phyloP scores from a whole-genome alignment of 1,140 invertebrate genomes.

The Aphelenchoides fujianensis region DNA sequence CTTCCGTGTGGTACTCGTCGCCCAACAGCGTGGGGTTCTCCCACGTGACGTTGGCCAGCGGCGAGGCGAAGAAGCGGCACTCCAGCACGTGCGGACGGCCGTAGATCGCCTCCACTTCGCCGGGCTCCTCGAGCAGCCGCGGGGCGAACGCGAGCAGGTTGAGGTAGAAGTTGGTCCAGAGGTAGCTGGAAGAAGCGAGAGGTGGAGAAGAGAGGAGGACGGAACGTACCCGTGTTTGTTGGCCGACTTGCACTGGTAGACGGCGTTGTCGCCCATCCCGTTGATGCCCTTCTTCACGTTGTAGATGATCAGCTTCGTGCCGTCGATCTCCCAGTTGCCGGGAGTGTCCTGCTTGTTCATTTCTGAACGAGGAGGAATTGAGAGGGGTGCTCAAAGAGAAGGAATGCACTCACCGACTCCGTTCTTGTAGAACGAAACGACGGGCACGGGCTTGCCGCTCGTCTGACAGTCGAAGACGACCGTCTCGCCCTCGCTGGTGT shows the following conservation, averaged over 20 bases:
- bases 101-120: constrained; percentile 74
- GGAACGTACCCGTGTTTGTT: constrained; percentile 76
- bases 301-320: constrained; percentile 76
- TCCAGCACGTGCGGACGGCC: constrained; percentile 77
- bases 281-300: constrained; percentile 73
- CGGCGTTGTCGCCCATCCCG: constrained; percentile 76
- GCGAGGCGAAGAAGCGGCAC: constrained; percentile 89
- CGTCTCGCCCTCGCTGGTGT: constrained; percentile 86
- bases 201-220: constrained; percentile 75
- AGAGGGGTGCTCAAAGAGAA: not conserved
- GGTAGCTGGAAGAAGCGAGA: constrained; percentile 66
- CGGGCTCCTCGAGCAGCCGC: constrained; percentile 79
- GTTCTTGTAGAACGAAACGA: constrained; percentile 94
- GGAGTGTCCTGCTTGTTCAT: constrained; percentile 37
- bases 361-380: constrained; percentile 40
- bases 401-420: constrained; percentile 68
- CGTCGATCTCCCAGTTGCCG: constrained; percentile 67
- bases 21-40: constrained; percentile 65
- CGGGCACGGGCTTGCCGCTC: constrained; percentile 79
- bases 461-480: constrained; percentile 83
- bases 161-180: constrained; percentile 84
- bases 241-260: constrained; percentile 97
- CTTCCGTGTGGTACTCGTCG: constrained; percentile 35
- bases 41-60: constrained; percentile 89
- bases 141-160: constrained; percentile 88